Evolutionary conservation across 1,140 invertebrate species (phyloP), one percentile per base, ranked within the genome.

Genomic region (Drosophila tani): DNA sequence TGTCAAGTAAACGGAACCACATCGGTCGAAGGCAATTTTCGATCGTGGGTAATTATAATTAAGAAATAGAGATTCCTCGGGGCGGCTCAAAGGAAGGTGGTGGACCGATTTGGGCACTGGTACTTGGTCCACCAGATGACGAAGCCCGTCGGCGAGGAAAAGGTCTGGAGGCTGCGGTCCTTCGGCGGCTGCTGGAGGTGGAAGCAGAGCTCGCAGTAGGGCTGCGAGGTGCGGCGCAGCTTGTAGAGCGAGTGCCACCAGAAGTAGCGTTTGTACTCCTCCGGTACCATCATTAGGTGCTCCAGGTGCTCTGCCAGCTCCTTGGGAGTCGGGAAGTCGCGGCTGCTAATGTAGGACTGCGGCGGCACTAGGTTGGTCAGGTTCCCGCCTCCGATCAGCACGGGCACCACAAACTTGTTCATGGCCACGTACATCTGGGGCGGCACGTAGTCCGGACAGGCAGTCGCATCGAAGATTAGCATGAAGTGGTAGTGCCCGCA

Each of bases 31-130:
- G 67, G 66, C 79, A 78, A 90, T 90, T 82, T 78, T 60, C 65
- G 50, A 60, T 75, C 76, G 35, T 32, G 41, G 71, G 70, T 71
- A 88, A 83, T 78, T 84, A 81, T 90, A 73, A 75, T 69, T 81
- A 46, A 8, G 49, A 2, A 29, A 29, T 7, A 11, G 27, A n/a
- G 19, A 35, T 29, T 2, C 4, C 9, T 32, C 9, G 0, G 19
- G 50, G 51, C 24, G 2, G 38, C 64, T 46, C 47, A 43, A 29
- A 40, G 19, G 17, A 51, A 41, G 41, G 58, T 35, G 17, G 12
- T 35, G 2, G 19, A 2, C 14, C 17, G 62, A 53, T 60, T 76
- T 21, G 71, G 50, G 40, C 83, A 87, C 21, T 83, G 76, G 47
- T 77, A 55, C 24, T 29, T 40, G 19, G 21, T 45, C 83, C 83